Evolutionary conservation across 2,888 invertebrate genomes (phyloP), one percentile per base, ranked within the genome.

Genomic region (Cataglyphis altisquamis): DNA sequence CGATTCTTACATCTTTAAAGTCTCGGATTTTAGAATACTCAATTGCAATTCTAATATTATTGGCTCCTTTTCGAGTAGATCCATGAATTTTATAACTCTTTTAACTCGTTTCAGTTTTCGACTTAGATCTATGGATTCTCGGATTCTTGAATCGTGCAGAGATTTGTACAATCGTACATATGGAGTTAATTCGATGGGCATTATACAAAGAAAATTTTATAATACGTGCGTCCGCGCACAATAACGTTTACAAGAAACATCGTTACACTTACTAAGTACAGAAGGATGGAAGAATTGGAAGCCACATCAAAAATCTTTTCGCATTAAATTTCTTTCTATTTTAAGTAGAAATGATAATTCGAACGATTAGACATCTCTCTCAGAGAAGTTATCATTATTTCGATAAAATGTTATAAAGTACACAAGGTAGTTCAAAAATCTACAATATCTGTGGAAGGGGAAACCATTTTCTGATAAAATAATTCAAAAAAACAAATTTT

Each of bases 261-360:
- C 55, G 84, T 85, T 86, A 90, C 87, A 66, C 81, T 90, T 74
- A 83, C 82, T 90, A 90, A 90, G 90, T 90, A 90, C 90, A 90
- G 88, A 87, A 83, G 57, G 82, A 89, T 70, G 73, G 78, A 84
- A 60, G 75, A 87, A 73, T 85, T 87, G 89, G 85, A 87, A 88
- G 87, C 85, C 87, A 87, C 82, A 83, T 87, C 81, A 78, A 78
- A 78, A 70, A 78, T 78, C 57, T 78, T 39, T 67, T 68, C 18
- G 9, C 15, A 15, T 41, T 75, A 64, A 66, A 52, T 77, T 39
- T 66, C 45, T 52, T 66, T 45, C 70, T 70, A 78, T 15, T 41
- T 78, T 78, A 78, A 78, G 21, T 78, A 78, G 3, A 78, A 70
- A 68, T 12, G 21, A 70, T 78, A 60, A 68, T 78, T 21, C 57